phyloP scores from a whole-genome alignment of 2,888 invertebrate species.

The Parthenolecanium corni region DNA sequence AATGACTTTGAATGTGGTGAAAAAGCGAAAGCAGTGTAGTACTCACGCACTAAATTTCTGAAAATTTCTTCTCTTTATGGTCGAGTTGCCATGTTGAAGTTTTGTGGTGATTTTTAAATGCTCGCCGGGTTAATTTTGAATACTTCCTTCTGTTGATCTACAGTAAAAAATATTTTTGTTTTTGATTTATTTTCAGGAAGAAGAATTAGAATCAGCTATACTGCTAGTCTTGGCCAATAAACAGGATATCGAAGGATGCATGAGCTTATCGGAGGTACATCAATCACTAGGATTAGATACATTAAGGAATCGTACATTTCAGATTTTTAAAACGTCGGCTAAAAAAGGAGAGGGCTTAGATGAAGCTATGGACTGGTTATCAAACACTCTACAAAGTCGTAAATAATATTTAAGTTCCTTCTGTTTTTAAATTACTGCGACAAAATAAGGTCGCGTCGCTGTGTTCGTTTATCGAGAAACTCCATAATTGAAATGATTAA shows the following conservation, averaged over 20 bases:
- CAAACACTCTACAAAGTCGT: slow-evolving; percentile 75
- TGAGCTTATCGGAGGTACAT: slow-evolving; percentile 93
- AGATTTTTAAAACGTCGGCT: slow-evolving; percentile 98
- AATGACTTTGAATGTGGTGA: too few species aligned
- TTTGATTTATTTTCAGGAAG: slow-evolving; percentile 57
- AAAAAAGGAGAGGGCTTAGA: slow-evolving; percentile 96
- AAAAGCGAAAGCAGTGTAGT: too few species aligned
- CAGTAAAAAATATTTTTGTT: too few species aligned
- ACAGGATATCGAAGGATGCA: slow-evolving; percentile 96
- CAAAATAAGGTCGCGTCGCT: too few species aligned
- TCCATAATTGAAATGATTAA: too few species aligned
- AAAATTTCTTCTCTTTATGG: too few species aligned
- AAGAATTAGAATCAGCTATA: slow-evolving; percentile 90
- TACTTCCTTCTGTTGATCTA: too few species aligned
- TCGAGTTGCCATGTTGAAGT: too few species aligned
- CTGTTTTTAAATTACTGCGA: neutral
- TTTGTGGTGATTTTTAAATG: too few species aligned
- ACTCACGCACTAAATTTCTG: too few species aligned
- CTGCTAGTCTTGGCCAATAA: slow-evolving; percentile 96
- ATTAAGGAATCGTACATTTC: slow-evolving; percentile 92
- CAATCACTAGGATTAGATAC: slow-evolving; percentile 89
- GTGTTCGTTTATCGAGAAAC: too few species aligned
- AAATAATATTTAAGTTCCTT: slow-evolving; percentile 48
- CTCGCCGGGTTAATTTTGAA: too few species aligned
- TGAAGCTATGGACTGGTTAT: slow-evolving; percentile 98